Evolutionary conservation across 2,888 invertebrate species (phyloP), one percentile per base, ranked within the genome.

Genomic region (Crematogaster levior): DNA sequence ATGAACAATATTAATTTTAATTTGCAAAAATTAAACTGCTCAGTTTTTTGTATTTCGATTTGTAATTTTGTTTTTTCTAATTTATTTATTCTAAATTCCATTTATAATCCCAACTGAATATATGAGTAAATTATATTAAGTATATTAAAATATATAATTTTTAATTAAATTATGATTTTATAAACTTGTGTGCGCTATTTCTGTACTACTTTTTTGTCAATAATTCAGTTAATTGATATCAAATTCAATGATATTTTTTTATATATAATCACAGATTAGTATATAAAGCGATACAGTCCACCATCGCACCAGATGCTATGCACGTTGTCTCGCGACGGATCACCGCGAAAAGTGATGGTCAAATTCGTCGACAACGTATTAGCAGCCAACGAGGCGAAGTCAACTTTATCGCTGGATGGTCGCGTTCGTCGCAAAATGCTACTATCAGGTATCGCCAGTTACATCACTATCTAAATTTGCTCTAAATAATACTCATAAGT

Each of bases 281-380:
- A 86, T 96, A 96, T 92, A 96, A 96, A 92, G 96, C 96, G 84
- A 92, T 97, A 83, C 96, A 96, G 93, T 97, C 96, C 89, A 96
- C 97, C 1, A 91, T 97, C 81, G 96, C 95, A 88, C 98, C 98
- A 68, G 97, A 97, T 92, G 97, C 97, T 92, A 96, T 97, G 91
- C 96, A 97, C 66, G 96, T 96, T 93, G 97, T 97, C 21, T 95
- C 97, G 88, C 94, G 96, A 83, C 88, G 89, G 9, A 79, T 88
- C 66, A 56, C 83, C 12, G 84, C 86, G 30, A 93, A 92, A 80
- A 86, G 84, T 60, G 84, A 87, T 68, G 81, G 84, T 74, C 85
- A 90, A 63, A 86, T 89, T 75, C 90, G 88, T 82, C 87, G 90
- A 84, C 91, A 91, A 82, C 91, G 92, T 85, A 90, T 92, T 81